Evolutionary conservation across 2,888 invertebrate genomes (phyloP).

Genomic region (Amiota mariae): DNA sequence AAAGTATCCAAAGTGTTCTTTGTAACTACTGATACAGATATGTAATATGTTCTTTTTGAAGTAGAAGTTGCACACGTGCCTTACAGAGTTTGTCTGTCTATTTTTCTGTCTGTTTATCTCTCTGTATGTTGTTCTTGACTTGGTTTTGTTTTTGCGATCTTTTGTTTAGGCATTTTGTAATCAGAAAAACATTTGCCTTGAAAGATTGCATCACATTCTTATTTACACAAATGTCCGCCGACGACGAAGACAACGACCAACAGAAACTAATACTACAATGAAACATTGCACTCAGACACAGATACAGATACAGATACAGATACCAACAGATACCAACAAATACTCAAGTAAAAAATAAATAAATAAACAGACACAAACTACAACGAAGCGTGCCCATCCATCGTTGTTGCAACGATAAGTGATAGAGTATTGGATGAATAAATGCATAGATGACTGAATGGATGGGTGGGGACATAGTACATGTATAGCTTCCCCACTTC

Average conservation of each 20-base stretch:
- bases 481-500: no score
- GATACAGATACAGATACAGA: not conserved
- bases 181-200: conserved; percentile 34
- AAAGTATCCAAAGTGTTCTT: no score
- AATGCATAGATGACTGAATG: no score
- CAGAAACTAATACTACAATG: not conserved
- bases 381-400: no score
- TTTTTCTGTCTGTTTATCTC: not conserved
- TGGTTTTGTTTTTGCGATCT: conserved; percentile 6
- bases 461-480: no score
- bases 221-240: not conserved
- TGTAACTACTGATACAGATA: no score
- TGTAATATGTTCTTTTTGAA: no score
- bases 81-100: not conserved
- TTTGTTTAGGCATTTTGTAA: conserved; percentile 44
- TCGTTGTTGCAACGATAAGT: no score
- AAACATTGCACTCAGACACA: not conserved
- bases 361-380: no score
- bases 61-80: no score
- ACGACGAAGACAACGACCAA: not conserved
- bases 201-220: conserved; percentile 51
- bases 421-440: no score
- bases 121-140: not conserved
- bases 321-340: not conserved
- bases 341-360: not conserved